phyloP scores from a whole-genome alignment of 2,113 vertebrate species.

The Apteryx mantelli region DNA sequence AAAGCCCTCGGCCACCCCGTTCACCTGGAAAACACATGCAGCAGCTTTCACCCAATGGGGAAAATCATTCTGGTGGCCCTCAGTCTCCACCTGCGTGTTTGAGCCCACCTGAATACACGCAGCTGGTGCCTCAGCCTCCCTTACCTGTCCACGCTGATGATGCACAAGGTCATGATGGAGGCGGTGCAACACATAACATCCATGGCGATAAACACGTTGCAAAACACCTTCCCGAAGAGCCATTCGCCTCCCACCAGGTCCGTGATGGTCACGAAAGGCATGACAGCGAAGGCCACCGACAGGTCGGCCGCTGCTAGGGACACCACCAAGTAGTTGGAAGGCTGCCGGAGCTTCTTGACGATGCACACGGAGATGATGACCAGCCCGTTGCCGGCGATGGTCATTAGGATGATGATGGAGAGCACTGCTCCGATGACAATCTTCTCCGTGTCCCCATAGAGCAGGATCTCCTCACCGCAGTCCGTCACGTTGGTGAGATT shows the following conservation, averaged over 20 bases:
- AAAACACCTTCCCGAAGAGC: slow-evolving; percentile 84
- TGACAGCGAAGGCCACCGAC: slow-evolving; percentile 81
- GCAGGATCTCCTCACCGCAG: slow-evolving; percentile 77
- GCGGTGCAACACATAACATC: slow-evolving; percentile 84
- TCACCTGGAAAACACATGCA: not conserved
- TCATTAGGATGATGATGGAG: slow-evolving; percentile 79
- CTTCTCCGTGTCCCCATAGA: slow-evolving; percentile 79
- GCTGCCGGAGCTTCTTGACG: slow-evolving; percentile 83
- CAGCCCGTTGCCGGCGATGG: slow-evolving; percentile 79
- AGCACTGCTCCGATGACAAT: slow-evolving; percentile 78
- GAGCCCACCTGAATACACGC: rapidly evolving
- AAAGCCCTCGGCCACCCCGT: not conserved
- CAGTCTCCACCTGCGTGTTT: rapidly evolving
- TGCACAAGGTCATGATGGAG: slow-evolving; percentile 84
- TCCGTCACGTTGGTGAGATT: slow-evolving; percentile 71
- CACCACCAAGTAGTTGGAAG: slow-evolving; percentile 84
- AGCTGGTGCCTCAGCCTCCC: not conserved
- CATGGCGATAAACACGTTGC: slow-evolving; percentile 84
- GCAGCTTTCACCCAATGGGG: rapidly evolving
- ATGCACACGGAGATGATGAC: slow-evolving; percentile 83
- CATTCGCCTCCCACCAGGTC: slow-evolving; percentile 83
- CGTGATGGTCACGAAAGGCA: slow-evolving; percentile 85
- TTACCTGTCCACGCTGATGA: slow-evolving; percentile 85
- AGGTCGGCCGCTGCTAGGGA: slow-evolving; percentile 80
- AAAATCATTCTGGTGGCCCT: rapidly evolving